These are phyloP conservation scores for Acleris holmiana DNA, from an alignment of 2,888 invertebrate genomes.

Conservation along the genomic window DNA sequence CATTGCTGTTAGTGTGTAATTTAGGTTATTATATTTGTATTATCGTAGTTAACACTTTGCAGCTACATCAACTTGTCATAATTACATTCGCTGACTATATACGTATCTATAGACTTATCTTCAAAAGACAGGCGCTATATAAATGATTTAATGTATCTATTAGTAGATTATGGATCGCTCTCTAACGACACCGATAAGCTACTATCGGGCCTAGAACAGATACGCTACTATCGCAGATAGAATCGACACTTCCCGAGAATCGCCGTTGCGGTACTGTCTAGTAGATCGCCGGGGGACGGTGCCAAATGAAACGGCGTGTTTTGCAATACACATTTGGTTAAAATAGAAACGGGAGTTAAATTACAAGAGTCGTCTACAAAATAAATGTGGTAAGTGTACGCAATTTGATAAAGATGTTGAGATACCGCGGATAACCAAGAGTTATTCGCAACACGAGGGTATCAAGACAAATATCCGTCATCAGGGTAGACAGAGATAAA, in stretches of 20 bases:
- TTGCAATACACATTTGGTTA: slow-evolving; percentile 27
- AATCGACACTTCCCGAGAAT: slow-evolving; percentile 26
- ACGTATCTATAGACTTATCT: no score
- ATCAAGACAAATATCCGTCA: slow-evolving; percentile 32
- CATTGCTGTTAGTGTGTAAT: slow-evolving; percentile 51
- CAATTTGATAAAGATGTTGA: slow-evolving; percentile 23
- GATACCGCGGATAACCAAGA: slow-evolving; percentile 21
- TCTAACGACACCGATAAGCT: slow-evolving; percentile 26
- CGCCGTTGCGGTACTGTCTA: slow-evolving; percentile 31
- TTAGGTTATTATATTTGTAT: slow-evolving; percentile 49
- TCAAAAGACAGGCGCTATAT: no score
- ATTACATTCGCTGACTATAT: no score
- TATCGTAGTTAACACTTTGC: slow-evolving; percentile 14
- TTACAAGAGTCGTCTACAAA: not conserved
- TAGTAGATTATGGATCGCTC: slow-evolving; percentile 21
- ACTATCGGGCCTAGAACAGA: not conserved
- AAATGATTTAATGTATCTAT: not conserved
- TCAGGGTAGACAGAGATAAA: slow-evolving; percentile 31
- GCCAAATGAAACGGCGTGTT: slow-evolving; percentile 29
- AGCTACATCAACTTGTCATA: slow-evolving; percentile 2
- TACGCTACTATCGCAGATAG: slow-evolving; percentile 23
- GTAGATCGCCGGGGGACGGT: slow-evolving; percentile 21
- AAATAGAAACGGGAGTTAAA: not conserved
- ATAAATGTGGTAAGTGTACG: not conserved
- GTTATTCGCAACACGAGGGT: slow-evolving; percentile 24